phyloP scores from a whole-genome alignment of 2,797 vertebrate genomes.

The Falco cherrug region DNA sequence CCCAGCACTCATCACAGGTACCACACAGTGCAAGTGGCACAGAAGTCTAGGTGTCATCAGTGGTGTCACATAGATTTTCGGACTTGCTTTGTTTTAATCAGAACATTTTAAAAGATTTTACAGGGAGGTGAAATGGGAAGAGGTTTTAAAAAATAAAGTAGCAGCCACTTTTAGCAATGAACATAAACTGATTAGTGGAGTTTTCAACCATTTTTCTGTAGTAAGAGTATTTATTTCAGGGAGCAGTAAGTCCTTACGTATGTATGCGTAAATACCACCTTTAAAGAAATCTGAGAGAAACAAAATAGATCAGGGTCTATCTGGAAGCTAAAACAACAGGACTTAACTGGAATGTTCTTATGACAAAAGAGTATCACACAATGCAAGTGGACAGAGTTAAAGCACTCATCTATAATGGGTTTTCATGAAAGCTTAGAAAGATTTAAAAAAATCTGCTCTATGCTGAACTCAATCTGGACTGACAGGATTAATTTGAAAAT shows the following conservation, averaged over 20 bases:
- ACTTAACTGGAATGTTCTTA: constrained; percentile 24
- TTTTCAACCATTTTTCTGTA: not conserved
- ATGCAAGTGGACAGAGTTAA: not conserved
- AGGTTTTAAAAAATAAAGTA: not conserved
- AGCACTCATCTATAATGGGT: not conserved
- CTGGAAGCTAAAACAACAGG: not conserved
- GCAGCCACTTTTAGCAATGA: not conserved
- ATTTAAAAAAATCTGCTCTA: not conserved
- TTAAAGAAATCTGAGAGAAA: not conserved
- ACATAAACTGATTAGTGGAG: not conserved
- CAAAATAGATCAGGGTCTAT: not conserved
- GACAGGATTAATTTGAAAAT: not conserved
- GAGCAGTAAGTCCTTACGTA: not conserved
- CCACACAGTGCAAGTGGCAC: not conserved
- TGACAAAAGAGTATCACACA: not conserved
- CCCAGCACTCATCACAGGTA: not conserved
- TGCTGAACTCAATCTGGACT: not conserved
- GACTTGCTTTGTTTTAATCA: not conserved
- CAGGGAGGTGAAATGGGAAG: not conserved
- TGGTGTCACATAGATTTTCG: not conserved
- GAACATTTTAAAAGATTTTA: not conserved
- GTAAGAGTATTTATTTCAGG: not conserved
- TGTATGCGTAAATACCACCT: not conserved
- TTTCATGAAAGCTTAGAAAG: not conserved
- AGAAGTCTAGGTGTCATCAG: not conserved